Evolutionary conservation across 2,888 invertebrate species (phyloP), one percentile per base, ranked within the genome.

Genomic region (Blastobasis lacticolella): DNA sequence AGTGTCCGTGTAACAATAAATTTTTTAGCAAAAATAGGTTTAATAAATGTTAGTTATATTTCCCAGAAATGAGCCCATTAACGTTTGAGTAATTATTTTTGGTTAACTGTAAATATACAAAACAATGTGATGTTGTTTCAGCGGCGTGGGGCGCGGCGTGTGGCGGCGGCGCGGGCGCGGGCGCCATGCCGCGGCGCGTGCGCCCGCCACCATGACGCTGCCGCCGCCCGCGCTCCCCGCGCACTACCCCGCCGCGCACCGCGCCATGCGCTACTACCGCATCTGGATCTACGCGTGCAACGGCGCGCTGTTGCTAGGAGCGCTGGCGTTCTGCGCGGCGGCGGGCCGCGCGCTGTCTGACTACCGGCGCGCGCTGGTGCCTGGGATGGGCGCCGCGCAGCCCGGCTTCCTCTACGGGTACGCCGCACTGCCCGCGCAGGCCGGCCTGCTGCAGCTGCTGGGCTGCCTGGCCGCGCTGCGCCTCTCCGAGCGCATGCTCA

Each of bases 281-380:
- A 92, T 95, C 83, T 95, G 95, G 95, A 95, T 96, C 81, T 95
- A 95, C 91, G 94, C 95, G 81, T 95, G 95, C 92, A 95, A 95
- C 90, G 93, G 94, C 85, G 95, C 94, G 71, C 90, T 96, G 81
- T 90, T 95, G 82, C 92, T 94, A 69, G 94, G 94, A 76, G 94
- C 95, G 74, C 87, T 95, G 63, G 94, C 94, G 56, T 94, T 95
- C 79, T 91, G 93, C 71, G 92, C 93, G 62, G 93, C 94, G 63
- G 94, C 94, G 62, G 92, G 92, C 51, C 90, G 91, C 70, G 92
- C 92, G 48, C 89, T 94, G 53, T 89, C 92, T 55, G 94, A 94
- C 81, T 93, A 93, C 70, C 88, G 93, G 54, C 90, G 94, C 66
- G 81, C 91, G 58, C 89, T 95, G 53, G 91, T 95, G 54, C 94